These are phyloP conservation scores for Sesamia nonagrioides DNA, from an alignment of 1,140 invertebrate genomes.

Conservation along the genomic window DNA sequence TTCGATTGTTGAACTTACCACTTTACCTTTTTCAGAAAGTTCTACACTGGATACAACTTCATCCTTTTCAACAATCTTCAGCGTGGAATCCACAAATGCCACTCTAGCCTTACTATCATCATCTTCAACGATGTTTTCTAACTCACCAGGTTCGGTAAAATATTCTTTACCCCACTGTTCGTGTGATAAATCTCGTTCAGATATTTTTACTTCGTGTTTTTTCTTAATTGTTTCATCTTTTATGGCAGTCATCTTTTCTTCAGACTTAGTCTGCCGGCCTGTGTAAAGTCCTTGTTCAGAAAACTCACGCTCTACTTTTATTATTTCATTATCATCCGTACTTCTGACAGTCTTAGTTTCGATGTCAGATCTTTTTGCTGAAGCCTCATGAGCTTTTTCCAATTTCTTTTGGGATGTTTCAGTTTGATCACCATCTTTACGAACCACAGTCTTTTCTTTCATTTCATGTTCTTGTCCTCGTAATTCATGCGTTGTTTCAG, in stretches of 20 bases:
- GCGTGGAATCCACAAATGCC: constrained; percentile 78
- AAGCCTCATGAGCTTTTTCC: constrained; percentile 84
- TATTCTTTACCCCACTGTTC: constrained; percentile 88
- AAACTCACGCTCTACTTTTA: constrained; percentile 83
- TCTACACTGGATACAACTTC: constrained; percentile 81
- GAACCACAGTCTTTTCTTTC: constrained; percentile 82
- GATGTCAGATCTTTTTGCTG: constrained; percentile 81
- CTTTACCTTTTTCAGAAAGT: constrained; percentile 84
- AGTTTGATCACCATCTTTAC: constrained; percentile 82
- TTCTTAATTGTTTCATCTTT: constrained; percentile 86
- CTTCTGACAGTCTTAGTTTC: constrained; percentile 84
- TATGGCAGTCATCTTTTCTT: constrained; percentile 86
- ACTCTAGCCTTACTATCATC: constrained; percentile 77
- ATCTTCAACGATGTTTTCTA: constrained; percentile 81
- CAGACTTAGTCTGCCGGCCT: constrained; percentile 86
- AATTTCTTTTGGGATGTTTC: constrained; percentile 83
- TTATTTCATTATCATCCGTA: constrained; percentile 80
- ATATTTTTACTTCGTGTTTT: constrained; percentile 86
- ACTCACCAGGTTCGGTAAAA: constrained; percentile 83
- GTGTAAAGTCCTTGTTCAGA: constrained; percentile 84
- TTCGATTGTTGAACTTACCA: constrained; percentile 82
- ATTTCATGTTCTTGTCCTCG: constrained; percentile 84
- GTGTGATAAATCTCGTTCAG: constrained; percentile 85
- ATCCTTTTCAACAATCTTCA: constrained; percentile 85
- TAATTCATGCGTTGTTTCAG: constrained; percentile 83